phyloP scores from a whole-genome alignment of 2,888 invertebrate genomes.

The Sminthurides aquaticus region DNA sequence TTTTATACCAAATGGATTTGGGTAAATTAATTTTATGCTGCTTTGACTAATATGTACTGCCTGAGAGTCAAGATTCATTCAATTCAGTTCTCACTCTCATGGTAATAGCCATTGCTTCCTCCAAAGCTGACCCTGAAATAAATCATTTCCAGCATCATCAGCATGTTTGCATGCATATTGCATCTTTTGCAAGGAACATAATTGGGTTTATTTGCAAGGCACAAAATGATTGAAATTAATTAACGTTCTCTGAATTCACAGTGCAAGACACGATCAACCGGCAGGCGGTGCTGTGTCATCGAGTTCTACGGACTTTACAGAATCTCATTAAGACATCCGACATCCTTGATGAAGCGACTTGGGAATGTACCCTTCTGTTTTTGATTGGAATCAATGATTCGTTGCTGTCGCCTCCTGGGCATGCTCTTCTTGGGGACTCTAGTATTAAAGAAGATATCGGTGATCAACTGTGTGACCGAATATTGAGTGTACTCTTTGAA shows the following conservation, averaged over 20 bases:
- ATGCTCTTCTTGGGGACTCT: neutral
- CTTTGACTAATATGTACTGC: too few relatives aligned
- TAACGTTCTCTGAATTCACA: conserved; percentile 50
- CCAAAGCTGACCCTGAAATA: too few relatives aligned
- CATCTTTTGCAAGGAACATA: too few relatives aligned
- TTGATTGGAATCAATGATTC: conserved; percentile 85
- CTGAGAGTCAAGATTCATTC: too few relatives aligned
- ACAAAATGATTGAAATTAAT: too few relatives aligned
- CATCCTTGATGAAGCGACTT: conserved; percentile 73
- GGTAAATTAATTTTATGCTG: conserved; percentile 60
- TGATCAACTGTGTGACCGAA: conserved; percentile 87
- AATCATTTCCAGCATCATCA: too few relatives aligned
- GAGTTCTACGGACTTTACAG: conserved; percentile 77
- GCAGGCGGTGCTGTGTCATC: conserved; percentile 87
- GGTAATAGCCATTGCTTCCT: too few relatives aligned
- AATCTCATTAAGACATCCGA: conserved; percentile 68
- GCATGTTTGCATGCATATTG: too few relatives aligned
- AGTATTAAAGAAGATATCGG: conserved; percentile 90
- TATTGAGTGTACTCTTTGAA: conserved; percentile 87
- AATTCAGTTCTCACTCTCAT: too few relatives aligned
- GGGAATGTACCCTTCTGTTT: conserved; percentile 81
- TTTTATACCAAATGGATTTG: conserved; percentile 72
- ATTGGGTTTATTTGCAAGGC: too few relatives aligned
- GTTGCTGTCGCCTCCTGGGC: conserved; percentile 71
- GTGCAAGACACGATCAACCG: conserved; percentile 83